Evolutionary conservation across 2,113 vertebrate genomes (phyloP), one percentile per base, ranked within the genome.

Genomic region (Origma solitaria): DNA sequence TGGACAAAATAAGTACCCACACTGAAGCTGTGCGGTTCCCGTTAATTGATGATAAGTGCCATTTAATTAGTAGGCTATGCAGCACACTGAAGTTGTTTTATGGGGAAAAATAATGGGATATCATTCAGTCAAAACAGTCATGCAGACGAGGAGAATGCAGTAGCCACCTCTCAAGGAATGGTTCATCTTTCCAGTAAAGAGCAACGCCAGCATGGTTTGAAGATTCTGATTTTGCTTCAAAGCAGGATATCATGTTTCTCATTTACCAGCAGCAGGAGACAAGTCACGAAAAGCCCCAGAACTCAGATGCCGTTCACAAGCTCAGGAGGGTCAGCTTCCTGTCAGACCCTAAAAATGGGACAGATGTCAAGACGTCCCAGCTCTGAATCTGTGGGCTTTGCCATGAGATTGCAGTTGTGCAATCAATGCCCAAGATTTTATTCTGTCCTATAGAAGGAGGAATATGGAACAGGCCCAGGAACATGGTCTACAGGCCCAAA

Each of bases 111-210:
- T 8, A n/a, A n/a, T 79, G 30, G 57, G n/a, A 64, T 75, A 86
- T 89, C 13, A 84, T 33, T 78, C 85, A 91, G 56, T 61, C 35
- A 65, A 95, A 90, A 35, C 33, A 58, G 28, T 70, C 42, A 15
- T 93, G 45, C 37, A 87, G 85, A 79, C 35, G 44, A 68, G 61
- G 76, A 90, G 79, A 96, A 95, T 75, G 72, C 65, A 94, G 65
- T 57, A 90, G 90, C 66, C 56, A 92, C 70, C 66, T 82, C 73
- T 76, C 28, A 56, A 76, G 62, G 88, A 96, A 95, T 60, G 23
- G 50, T 50, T 86, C 75, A 50, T 68, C 79, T 95, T 94, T 94
- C 83, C 91, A 86, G 47, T 58, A 91, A 92, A 95, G 15, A 96
- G 51, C 60, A 87, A 58, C 35, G 47, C 16, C 13, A 78, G 56